Evolutionary conservation across 2,113 vertebrate genomes (phyloP), one percentile per base, ranked within the genome.

Genomic region (Sisor rabdophorus): DNA sequence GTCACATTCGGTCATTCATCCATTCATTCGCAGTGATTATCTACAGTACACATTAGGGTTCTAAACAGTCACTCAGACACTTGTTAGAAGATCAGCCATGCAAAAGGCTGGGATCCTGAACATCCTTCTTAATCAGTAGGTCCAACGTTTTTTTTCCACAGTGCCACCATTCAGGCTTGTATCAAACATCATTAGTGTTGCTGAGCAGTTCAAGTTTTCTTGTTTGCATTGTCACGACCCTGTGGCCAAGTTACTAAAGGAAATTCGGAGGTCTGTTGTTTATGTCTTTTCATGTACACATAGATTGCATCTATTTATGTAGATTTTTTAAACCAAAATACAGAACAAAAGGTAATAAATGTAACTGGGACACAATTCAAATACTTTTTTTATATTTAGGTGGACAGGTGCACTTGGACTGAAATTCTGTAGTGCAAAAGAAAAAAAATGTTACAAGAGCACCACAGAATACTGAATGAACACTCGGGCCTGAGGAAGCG

Each of bases 371-470:
- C 55, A 88, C 87, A 76, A 78, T 88, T 87, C 80, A 88, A 69
- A 84, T 79, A 78, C 88, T 84, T 85, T 85, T 84, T 86, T 91
- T 90, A 88, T 89, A 88, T 91, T 88, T 88, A 87, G 88, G 89
- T 87, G 88, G 86, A 84, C 83, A 88, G 87, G 88, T 87, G 84
- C 65, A 19, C 68, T 85, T 87, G 90, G 89, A 90, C 84, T 92
- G 89, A 92, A 91, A 91, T 92, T 90, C 87, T 79, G 89, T 89
- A 87, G 88, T 91, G 90, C 44, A 55, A 73, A 3, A 65, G 32
- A 2, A 56, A 67, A 52, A 72, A 86, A 83, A 87, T 86, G n/a
- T 17, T 85, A 87, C 86, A 81, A 84, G 85, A 90, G 89, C 89
- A 92, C 89, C 91, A 91, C 88, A 89, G 68, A 88, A 89, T 87